phyloP scores from a whole-genome alignment of 92 coral and sea anemone genomes.

The Ricordea florida region DNA sequence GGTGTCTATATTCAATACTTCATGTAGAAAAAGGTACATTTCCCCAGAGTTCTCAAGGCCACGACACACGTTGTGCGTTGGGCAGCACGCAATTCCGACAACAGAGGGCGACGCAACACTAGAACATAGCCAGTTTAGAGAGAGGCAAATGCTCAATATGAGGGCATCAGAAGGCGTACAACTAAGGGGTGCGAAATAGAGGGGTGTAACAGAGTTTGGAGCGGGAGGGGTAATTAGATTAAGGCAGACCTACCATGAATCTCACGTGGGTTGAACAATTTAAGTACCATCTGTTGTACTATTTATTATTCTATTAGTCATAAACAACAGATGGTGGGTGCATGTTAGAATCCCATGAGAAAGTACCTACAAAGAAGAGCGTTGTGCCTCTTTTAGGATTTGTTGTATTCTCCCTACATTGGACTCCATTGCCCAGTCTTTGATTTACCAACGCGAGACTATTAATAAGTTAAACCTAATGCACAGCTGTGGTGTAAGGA shows the following conservation, averaged over 20 bases:
- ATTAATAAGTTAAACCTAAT: conserved; percentile 78
- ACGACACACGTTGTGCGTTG: conserved; percentile 8
- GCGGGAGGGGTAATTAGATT: conserved; percentile 93
- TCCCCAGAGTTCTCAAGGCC: conserved; percentile 21
- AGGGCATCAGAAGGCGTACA: not conserved
- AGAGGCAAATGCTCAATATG: not conserved
- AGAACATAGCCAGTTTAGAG: no score
- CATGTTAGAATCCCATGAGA: conserved; percentile 99
- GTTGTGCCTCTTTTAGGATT: conserved; percentile 77
- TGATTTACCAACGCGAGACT: conserved; percentile 86
- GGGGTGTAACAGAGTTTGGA: conserved; percentile 53
- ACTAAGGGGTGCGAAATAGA: conserved; percentile 54
- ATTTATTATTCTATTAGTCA: conserved; percentile 99
- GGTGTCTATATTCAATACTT: conserved; percentile 63
- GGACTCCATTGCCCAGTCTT: conserved; percentile 78
- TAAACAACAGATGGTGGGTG: conserved; percentile 98
- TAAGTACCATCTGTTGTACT: conserved; percentile 99
- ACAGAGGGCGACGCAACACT: not conserved
- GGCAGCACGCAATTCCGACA: conserved; percentile 19
- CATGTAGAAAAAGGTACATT: conserved; percentile 70
- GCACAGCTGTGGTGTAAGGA: conserved; percentile 96
- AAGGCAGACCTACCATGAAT: conserved; percentile 85
- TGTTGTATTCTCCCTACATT: conserved; percentile 68
- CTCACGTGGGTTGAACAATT: conserved; percentile 99
- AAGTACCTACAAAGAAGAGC: conserved; percentile 97